Base-by-base conservation (phyloP, 2,113 vertebrate genomes). In the Anoura caudifer region DNA sequence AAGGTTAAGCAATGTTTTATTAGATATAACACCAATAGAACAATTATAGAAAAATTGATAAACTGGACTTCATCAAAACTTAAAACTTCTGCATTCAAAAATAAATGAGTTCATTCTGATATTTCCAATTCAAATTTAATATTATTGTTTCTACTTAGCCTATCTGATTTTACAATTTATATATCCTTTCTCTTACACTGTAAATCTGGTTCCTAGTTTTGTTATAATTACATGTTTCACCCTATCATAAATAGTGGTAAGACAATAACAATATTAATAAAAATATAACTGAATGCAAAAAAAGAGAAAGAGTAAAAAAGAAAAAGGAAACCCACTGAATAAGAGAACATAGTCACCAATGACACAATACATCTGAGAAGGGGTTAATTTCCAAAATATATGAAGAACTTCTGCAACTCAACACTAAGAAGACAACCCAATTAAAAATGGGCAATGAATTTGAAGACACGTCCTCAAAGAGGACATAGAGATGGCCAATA, bases 71-170 rank as follows among this genome's bases (percentile, higher is more conserved):
- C 36, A 79, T 85, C 80, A 80, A 90, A 70, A 89, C 84, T 52
- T 17, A 90, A 76, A 93, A 76, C 24, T 73, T 87, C 47, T 45
- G 17, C 73, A 80, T n/a, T 85, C 41, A 93, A 80, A 89, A 90
- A 47, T 81, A 67, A 84, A 77, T 70, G 41, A 96, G 52, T 77
- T 83, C 52, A 90, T 82, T 77, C 81, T 85, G 17, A 31, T 65
- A 94, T 81, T 59, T 80, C n/a, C 54, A n/a, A 81, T 75, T 93
- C 81, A 84, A 86, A 86, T 65, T 26, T 86, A 94, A 72, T 43
- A 90, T 43, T 70, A 87, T 0, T 43, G 36, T 90, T 90, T 81
- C 36, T 81, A 90, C 54, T 85, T 50, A 67, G 17, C n/a, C 79
- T 65, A 73, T 38, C 83, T 45, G 19, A 89, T 50, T 88, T 87